Percentiles rank a stretch among this genome's conserved stretches.
Conservation (phyloP, 2,888 invertebrate genomes). For the Sarcophaga carnaria region DNA sequence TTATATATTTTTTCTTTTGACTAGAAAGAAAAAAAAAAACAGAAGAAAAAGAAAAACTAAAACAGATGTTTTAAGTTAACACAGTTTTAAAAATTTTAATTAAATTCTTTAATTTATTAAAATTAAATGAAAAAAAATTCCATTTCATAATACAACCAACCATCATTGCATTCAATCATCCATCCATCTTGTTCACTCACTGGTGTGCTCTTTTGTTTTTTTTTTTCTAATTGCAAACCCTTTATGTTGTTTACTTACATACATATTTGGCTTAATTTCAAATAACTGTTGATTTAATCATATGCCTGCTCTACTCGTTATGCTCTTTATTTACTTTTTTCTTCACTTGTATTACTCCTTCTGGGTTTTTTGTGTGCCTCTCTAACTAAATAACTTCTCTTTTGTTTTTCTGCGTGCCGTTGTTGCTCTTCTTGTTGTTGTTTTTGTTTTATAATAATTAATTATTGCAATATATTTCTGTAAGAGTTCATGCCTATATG, state of each 20-base stretch:
- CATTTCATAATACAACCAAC: too few relatives aligned
- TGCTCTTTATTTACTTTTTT: constrained; percentile 66
- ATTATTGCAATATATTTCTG: constrained; percentile 74
- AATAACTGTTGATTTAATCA: constrained; percentile 77
- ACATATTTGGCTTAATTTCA: constrained; percentile 69
- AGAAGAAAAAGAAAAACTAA: constrained; percentile 22
- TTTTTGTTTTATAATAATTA: constrained; percentile 76
- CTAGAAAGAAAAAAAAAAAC: neutral
- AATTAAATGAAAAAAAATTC: neutral
- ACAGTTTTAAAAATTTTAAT: neutral
- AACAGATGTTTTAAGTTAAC: constrained; percentile 55
- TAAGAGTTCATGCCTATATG: constrained; percentile 14
- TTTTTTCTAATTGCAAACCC: neutral
- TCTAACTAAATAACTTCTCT: too few relatives aligned
- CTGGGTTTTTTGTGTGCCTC: too few relatives aligned
- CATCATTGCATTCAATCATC: too few relatives aligned
- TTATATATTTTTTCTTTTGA: neutral
- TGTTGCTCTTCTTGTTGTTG: constrained; percentile 69
- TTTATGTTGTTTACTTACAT: neutral
- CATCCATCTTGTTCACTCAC: too few relatives aligned
- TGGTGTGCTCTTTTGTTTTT: too few relatives aligned
- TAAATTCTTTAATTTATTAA: neutral
- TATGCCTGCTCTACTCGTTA: constrained; percentile 43
- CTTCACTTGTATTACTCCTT: too few relatives aligned
- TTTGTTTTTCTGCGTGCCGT: neutral